Percentiles rank a stretch among this genome's conserved stretches.
Evolutionary conservation across 1,140 invertebrate genomes (phyloP).

Genomic region (Homalodisca vitripennis): DNA sequence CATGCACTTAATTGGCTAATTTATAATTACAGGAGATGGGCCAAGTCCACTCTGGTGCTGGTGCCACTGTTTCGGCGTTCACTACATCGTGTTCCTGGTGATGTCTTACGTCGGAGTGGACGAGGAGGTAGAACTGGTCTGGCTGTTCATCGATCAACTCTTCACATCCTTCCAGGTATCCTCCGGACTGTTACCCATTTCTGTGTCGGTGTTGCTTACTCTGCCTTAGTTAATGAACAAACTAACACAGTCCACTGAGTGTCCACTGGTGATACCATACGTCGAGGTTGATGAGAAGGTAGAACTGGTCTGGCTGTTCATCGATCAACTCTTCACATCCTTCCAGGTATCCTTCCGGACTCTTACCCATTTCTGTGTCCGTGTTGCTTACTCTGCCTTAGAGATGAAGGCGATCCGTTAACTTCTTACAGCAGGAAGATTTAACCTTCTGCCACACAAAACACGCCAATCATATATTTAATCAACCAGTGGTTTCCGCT

Average conservation of each 20-base stretch:
- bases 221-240: too few relatives aligned
- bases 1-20: too few relatives aligned
- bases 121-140: slow-evolving; percentile 62
- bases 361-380: slow-evolving; percentile 72
- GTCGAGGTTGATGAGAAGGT: slow-evolving; percentile 52
- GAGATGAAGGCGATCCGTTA: too few relatives aligned
- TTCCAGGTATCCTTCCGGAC: slow-evolving; percentile 78
- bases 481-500: too few relatives aligned
- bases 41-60: slow-evolving; percentile 71
- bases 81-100: slow-evolving; percentile 68
- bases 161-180: slow-evolving; percentile 77
- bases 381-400: slow-evolving; percentile 78
- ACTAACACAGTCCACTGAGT: too few relatives aligned
- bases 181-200: too few relatives aligned
- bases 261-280: slow-evolving; percentile 64
- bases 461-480: too few relatives aligned
- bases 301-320: slow-evolving; percentile 69
- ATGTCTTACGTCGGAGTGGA: slow-evolving; percentile 58
- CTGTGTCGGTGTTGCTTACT: slow-evolving; percentile 77
- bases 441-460: too few relatives aligned
- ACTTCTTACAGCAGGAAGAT: too few relatives aligned
- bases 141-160: slow-evolving; percentile 71
- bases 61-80: slow-evolving; percentile 78
- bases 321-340: slow-evolving; percentile 73
- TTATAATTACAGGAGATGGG: slow-evolving; percentile 56